phyloP scores from a whole-genome alignment of 2,113 vertebrate genomes.

The Chlorodrepanis virens region DNA sequence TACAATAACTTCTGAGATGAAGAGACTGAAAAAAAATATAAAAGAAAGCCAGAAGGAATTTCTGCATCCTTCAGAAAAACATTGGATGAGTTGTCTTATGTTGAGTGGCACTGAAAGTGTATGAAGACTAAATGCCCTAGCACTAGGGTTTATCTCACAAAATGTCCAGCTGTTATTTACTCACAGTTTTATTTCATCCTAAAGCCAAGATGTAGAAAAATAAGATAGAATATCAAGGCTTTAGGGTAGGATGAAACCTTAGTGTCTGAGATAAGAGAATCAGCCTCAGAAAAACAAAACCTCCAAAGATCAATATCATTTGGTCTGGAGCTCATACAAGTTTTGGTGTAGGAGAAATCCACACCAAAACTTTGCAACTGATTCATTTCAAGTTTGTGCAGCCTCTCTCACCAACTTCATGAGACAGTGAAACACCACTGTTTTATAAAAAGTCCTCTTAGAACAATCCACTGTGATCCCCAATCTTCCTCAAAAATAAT shows the following conservation, averaged over 20 bases:
- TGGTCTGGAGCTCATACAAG: neutral
- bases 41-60: neutral
- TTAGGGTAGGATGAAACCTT: neutral
- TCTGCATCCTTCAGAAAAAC: neutral
- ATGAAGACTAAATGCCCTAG: neutral
- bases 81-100: rapidly evolving
- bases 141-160: neutral
- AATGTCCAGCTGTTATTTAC: neutral
- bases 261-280: neutral
- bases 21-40: neutral
- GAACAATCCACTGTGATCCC: neutral
- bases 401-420: neutral
- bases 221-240: neutral
- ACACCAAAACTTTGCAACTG: neutral
- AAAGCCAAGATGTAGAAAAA: neutral
- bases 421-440: neutral
- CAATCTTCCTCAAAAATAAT: neutral
- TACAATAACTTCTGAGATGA: neutral
- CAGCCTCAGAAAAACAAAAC: neutral
- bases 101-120: neutral
- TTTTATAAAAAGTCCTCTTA: neutral
- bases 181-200: neutral
- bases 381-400: neutral
- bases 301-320: neutral
- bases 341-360: neutral